Evolutionary conservation across 92 coral and sea anemone species (phyloP).

Genomic region (Parazoanthus atlanticus): DNA sequence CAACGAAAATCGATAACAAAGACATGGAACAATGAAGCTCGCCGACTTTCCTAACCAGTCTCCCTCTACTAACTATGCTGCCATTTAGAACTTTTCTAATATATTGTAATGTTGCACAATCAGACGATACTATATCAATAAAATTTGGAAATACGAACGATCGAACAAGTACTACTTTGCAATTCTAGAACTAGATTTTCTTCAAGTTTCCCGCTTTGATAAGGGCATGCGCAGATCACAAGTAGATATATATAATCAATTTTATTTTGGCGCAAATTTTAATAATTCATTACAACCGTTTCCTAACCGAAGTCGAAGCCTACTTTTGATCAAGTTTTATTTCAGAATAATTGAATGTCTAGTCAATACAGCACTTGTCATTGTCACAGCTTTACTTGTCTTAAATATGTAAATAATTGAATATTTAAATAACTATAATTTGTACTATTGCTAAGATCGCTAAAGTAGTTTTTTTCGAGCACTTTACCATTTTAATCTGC

Average conservation of each 20-base stretch:
- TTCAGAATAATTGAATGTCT: neutral
- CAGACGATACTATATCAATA: neutral
- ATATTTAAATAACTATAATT: neutral
- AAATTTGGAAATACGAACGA: neutral
- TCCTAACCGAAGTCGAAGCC: neutral
- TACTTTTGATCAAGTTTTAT: neutral
- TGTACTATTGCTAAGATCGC: neutral
- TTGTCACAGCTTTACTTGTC: too few relatives aligned
- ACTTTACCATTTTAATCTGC: neutral
- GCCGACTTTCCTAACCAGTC: too few relatives aligned
- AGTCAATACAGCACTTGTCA: neutral
- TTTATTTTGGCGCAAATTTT: slow-evolving; percentile 9
- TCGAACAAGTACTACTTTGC: slow-evolving; percentile 2
- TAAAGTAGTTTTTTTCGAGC: neutral
- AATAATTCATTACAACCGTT: neutral
- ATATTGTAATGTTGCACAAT: too few relatives aligned
- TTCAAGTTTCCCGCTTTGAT: slow-evolving; percentile 12
- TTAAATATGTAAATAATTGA: neutral
- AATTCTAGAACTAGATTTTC: neutral
- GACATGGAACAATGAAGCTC: too few relatives aligned
- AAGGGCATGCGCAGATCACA: slow-evolving; percentile 18
- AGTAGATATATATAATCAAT: neutral
- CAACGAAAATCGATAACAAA: too few relatives aligned
- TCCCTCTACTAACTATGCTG: too few relatives aligned
- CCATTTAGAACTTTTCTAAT: neutral